These are phyloP conservation scores for Marmota flaviventris DNA, from an alignment of 2,113 vertebrate genomes.

Conservation along the genomic window DNA sequence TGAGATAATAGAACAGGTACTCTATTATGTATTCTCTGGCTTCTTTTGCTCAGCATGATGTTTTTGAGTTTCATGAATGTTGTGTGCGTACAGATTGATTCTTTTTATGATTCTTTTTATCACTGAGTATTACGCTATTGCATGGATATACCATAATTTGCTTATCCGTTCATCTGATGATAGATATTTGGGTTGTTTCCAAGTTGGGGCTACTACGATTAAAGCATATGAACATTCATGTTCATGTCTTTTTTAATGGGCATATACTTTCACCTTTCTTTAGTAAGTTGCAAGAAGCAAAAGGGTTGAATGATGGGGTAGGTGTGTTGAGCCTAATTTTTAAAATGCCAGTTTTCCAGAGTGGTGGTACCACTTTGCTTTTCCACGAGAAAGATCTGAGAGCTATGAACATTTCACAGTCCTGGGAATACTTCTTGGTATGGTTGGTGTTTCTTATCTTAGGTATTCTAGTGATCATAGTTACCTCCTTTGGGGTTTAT, in stretches of 20 bases:
- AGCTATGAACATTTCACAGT: background rate
- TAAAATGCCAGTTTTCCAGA: background rate
- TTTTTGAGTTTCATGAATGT: background rate
- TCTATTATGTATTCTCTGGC: background rate
- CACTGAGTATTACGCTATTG: background rate
- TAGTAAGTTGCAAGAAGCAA: background rate
- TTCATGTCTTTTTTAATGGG: background rate
- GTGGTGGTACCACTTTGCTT: background rate
- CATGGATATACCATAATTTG: background rate
- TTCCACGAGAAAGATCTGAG: background rate
- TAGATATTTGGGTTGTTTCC: background rate
- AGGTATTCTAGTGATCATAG: background rate
- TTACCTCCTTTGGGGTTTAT: background rate
- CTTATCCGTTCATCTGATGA: background rate
- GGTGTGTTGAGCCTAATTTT: background rate
- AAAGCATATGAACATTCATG: background rate
- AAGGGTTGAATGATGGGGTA: background rate
- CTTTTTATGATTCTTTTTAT: background rate
- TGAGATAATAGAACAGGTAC: background rate
- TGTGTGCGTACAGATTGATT: background rate
- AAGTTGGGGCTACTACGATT: background rate
- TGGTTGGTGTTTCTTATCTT: background rate
- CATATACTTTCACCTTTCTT: background rate
- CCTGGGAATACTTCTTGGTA: background rate
- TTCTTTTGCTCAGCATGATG: background rate